Evolutionary conservation across 2,888 invertebrate species (phyloP).

Genomic region (Spodoptera littoralis): DNA sequence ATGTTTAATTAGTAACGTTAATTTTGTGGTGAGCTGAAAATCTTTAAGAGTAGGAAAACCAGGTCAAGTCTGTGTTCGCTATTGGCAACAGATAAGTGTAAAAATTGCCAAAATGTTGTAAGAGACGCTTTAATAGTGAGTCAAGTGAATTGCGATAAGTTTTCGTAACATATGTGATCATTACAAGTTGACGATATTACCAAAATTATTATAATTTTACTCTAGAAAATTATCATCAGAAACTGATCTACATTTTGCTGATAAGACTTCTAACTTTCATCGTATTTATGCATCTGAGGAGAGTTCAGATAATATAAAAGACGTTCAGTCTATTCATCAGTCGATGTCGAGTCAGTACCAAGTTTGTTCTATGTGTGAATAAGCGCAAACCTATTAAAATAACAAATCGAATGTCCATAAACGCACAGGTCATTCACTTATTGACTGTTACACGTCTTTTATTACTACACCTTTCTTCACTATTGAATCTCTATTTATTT

Average conservation of each 20-base stretch:
- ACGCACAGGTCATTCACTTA: background rate
- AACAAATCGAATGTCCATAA: background rate
- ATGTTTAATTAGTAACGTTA: conserved; percentile 45
- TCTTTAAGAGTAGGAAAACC: conserved; percentile 22
- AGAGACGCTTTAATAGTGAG: conserved; percentile 31
- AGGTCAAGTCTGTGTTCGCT: conserved; percentile 49
- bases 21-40: conserved; percentile 32
- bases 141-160: conserved; percentile 36
- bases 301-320: no score
- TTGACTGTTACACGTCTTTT: conserved; percentile 11
- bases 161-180: conserved; percentile 34
- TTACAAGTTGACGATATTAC: conserved; percentile 13
- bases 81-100: conserved; percentile 41
- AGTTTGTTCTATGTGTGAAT: no score
- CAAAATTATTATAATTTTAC: conserved; percentile 9
- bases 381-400: no score
- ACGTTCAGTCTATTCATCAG: no score
- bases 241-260: no score
- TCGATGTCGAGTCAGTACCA: no score
- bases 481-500: background rate
- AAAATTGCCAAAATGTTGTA: conserved; percentile 48
- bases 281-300: no score
- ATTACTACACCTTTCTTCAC: background rate
- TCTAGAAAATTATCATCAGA: background rate
- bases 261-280: no score